phyloP scores from a whole-genome alignment of 2,888 invertebrate genomes.

The Archips crataeganus region DNA sequence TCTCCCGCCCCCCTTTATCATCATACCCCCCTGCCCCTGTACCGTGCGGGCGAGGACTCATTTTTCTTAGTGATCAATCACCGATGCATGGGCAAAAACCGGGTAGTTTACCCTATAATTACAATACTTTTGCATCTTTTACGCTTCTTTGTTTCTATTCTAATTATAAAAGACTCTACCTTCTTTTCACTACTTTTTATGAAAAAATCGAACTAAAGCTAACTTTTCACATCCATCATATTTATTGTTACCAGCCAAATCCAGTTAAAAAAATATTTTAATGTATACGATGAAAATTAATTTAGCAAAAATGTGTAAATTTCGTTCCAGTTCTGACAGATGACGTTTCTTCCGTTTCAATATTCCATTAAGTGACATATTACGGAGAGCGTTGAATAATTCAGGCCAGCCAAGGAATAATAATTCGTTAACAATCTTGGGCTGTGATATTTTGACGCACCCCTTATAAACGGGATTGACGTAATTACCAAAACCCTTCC shows the following conservation, averaged over 20 bases:
- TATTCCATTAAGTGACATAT: constrained; percentile 42
- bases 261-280: constrained; percentile 1
- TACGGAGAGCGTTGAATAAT: constrained; percentile 23
- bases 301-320: constrained; percentile 22
- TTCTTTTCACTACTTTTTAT: too few relatives aligned
- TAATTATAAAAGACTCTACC: too few relatives aligned
- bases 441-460: background rate
- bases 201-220: background rate
- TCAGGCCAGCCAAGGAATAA: constrained; percentile 10
- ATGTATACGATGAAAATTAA: constrained; percentile 26
- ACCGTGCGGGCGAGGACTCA: too few relatives aligned
- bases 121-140: too few relatives aligned
- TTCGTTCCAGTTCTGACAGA: constrained; percentile 26
- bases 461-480: background rate
- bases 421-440: constrained; percentile 18
- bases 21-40: too few relatives aligned
- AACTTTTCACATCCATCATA: background rate
- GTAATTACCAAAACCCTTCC: too few relatives aligned
- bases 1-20: too few relatives aligned
- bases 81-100: too few relatives aligned
- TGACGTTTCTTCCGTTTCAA: constrained; percentile 32
- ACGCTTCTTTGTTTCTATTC: too few relatives aligned
- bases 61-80: too few relatives aligned
- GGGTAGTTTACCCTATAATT: too few relatives aligned
- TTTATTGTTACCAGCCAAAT: background rate